Evolutionary conservation across 2,888 invertebrate species (phyloP), one percentile per base, ranked within the genome.

Genomic region (Galerucella nymphaeae): DNA sequence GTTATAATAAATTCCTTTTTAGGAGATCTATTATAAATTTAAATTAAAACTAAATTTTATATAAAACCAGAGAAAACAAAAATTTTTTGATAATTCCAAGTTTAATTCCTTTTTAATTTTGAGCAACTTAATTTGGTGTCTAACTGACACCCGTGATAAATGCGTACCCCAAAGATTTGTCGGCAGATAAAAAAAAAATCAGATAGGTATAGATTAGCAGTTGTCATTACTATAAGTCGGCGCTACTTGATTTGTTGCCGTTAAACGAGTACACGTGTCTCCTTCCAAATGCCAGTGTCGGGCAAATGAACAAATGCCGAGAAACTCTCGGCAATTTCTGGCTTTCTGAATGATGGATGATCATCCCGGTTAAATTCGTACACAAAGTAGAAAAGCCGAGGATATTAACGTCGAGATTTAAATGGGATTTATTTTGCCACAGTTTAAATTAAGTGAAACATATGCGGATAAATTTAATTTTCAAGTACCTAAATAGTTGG

Each of bases 211-310:
- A 78, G 81, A 80, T 82, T 81, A 81, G 77, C 77, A 76, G 74
- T 72, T 72, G 75, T 72, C 71, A 73, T 72, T 73, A 71, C 42
- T 58, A 59, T 45, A 50, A 70, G 57, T 50, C 65, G 61, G 57
- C 38, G 67, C 9, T 73, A 79, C 74, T 82, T 82, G 82, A 83
- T 83, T 83, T 83, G 83, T 82, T 75, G 80, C 75, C 77, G 77
- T 80, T 81, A 79, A 81, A 80, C 78, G 79, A 79, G 76, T 79
- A 80, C 81, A 80, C 79, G 80, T 82, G 82, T 82, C 82, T 66
- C 67, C 62, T 16, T 30, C 14, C 8, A 58, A 58, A 62, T 62
- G 41, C 61, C 41, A 42, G 18, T 41, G 41, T 38, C n/a, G 13
- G 38, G 59, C n/a, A 30, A 42, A 42, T 41, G 41, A 62, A 42